Percentiles rank a stretch among this genome's conserved stretches.
Evolutionary conservation across 2,888 invertebrate species (phyloP).

Genomic region (Luperina nickerlii): DNA sequence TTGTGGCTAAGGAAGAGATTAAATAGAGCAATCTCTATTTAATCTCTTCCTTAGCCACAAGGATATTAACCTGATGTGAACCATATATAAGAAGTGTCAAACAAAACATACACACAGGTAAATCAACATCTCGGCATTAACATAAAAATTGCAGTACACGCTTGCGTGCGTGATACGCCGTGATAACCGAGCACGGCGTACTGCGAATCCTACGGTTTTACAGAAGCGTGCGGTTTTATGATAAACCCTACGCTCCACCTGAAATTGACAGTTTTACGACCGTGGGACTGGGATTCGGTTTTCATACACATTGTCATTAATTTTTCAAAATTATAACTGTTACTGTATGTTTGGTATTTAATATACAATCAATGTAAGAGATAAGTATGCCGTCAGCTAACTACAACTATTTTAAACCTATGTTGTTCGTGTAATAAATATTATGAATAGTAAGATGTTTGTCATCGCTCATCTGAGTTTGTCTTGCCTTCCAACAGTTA

Average conservation of each 20-base stretch:
- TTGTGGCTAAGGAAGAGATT: too few species aligned
- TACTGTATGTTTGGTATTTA: slow-evolving; percentile 15
- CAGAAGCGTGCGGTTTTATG: slow-evolving; percentile 49
- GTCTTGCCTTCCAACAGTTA: neutral
- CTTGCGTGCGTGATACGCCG: slow-evolving; percentile 34
- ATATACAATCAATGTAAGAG: neutral
- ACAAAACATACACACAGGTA: slow-evolving; percentile 19
- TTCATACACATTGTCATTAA: slow-evolving; percentile 40
- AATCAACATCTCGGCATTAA: slow-evolving; percentile 7
- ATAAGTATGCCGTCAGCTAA: neutral
- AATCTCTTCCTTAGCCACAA: neutral
- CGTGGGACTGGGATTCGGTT: slow-evolving; percentile 36
- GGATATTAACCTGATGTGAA: neutral
- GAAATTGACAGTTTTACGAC: slow-evolving; percentile 50
- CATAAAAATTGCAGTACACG: slow-evolving; percentile 51
- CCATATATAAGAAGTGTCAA: neutral
- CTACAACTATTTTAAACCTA: neutral
- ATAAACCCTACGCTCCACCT: slow-evolving; percentile 19
- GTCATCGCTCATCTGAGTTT: neutral
- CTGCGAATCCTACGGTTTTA: slow-evolving; percentile 17
- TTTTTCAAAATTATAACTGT: slow-evolving; percentile 27
- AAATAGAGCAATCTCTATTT: too few species aligned
- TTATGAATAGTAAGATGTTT: neutral
- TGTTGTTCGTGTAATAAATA: too few species aligned
- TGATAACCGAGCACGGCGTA: slow-evolving; percentile 32